Evolutionary conservation across 2,888 invertebrate species (phyloP), one percentile per base, ranked within the genome.

Genomic region (Rambutsinella grinnellia): DNA sequence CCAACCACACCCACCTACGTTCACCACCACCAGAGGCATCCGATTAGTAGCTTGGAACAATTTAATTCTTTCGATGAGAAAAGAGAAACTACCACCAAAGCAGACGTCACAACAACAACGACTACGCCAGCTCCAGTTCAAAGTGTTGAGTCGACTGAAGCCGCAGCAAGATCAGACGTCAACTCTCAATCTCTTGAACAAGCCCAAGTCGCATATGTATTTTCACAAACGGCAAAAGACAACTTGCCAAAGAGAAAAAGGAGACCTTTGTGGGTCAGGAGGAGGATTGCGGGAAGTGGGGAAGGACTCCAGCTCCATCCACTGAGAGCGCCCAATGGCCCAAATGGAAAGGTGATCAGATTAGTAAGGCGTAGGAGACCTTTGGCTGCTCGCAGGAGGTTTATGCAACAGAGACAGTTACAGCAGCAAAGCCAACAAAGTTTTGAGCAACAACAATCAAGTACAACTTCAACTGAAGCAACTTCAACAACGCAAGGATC

Each of bases 281-380:
- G 79, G 26, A 68, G 75, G 26, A 61, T 68, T 17, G 76, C 60
- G 0, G 53, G 57, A 19, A 76, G 76, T 53, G 53, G 61, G 6
- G 77, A 68, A 46, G 74, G 46, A 19, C 58, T 54, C 21, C 28
- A 51, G 23, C 27, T 67, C 15, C 62, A 78, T 56, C 10, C 58
- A 6, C 46, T 74, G 17, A 26, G 74, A 15, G 17, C 58, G 10
- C 71, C 77, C 0, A 68, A 23, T n/a, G 72, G 67, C 6, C 57
- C 72, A 3, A 47, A 53, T 19, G 74, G 79, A 5, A 80, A 81
- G 66, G 75, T 83, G 2, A 81, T 83, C 8, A 76, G 80, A 26
- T 49, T 83, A 10, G 81, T 83, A 23, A 76, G 82, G 21, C 68
- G 82, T 44, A 61, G 74, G 53, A 63, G 79, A 57, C 81, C 78